A percentile compares a stretch with the other conserved stretches of the same genome.
Evolutionary conservation across 2,113 vertebrate genomes (phyloP).

Genomic region (Aleadryas rufinucha): DNA sequence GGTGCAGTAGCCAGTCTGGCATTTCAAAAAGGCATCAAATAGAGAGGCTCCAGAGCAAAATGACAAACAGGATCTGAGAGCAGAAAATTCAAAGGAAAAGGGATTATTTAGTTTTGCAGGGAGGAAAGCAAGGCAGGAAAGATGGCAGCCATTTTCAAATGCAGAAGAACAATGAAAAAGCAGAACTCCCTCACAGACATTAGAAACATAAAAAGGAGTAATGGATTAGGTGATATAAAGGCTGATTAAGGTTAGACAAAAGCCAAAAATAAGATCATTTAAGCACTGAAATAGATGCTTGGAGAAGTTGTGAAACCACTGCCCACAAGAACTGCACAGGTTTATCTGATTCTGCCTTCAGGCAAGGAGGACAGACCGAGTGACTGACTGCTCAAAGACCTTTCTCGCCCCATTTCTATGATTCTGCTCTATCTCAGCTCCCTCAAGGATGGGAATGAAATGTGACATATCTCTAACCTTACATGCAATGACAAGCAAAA

Average conservation of each 20-base stretch:
- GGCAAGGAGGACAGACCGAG: rapidly evolving
- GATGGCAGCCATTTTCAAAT: neutral
- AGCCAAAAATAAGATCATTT: neutral
- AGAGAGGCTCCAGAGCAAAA: neutral
- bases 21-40: neutral
- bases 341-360: neutral
- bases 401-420: neutral
- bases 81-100: neutral
- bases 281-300: neutral
- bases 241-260: neutral
- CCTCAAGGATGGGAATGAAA: neutral
- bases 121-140: neutral
- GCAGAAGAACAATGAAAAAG: neutral
- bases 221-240: neutral
- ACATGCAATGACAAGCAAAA: neutral
- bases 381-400: neutral
- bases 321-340: neutral
- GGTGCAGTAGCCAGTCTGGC: neutral
- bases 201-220: neutral
- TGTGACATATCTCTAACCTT: neutral
- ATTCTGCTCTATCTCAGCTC: neutral
- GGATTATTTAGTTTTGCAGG: neutral
- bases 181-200: neutral
- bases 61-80: neutral
- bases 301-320: neutral